Evolutionary conservation across 2,797 vertebrate genomes (phyloP).

Genomic region (Ceryle rudis): DNA sequence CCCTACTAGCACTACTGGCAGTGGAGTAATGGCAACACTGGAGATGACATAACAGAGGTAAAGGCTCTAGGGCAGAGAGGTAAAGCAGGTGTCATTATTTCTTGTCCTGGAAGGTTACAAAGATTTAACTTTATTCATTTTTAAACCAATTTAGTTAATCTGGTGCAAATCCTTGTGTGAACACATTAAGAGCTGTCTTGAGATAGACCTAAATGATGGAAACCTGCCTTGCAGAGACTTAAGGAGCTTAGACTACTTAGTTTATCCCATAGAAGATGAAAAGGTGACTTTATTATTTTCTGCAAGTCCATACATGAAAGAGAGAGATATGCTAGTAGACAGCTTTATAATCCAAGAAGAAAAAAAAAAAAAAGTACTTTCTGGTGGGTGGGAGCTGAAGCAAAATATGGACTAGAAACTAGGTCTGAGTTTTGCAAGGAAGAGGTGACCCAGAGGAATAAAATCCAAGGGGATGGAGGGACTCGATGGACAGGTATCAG

Average conservation of each 20-base stretch:
- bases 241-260: slow-evolving; percentile 44
- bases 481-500: neutral
- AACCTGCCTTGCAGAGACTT: slow-evolving; percentile 48
- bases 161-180: slow-evolving; percentile 52
- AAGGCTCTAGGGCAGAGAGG: neutral
- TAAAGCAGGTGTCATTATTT: slow-evolving; percentile 40
- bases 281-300: slow-evolving; percentile 46
- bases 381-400: neutral
- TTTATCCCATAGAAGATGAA: slow-evolving; percentile 35
- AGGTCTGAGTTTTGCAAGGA: neutral
- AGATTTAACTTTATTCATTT: slow-evolving; percentile 34
- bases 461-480: neutral
- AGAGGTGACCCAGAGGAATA: neutral
- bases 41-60: neutral
- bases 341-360: slow-evolving; percentile 27
- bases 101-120: slow-evolving; percentile 25
- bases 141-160: slow-evolving; percentile 63
- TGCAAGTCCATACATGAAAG: neutral
- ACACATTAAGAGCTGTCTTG: slow-evolving; percentile 28
- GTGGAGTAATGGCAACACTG: neutral
- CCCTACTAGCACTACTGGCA: neutral
- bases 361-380: neutral
- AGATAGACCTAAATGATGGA: slow-evolving; percentile 56
- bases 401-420: neutral
- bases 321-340: slow-evolving; percentile 18